Conservation (phyloP, 1,140 invertebrate genomes). For the Trichonephila inaurata region DNA sequence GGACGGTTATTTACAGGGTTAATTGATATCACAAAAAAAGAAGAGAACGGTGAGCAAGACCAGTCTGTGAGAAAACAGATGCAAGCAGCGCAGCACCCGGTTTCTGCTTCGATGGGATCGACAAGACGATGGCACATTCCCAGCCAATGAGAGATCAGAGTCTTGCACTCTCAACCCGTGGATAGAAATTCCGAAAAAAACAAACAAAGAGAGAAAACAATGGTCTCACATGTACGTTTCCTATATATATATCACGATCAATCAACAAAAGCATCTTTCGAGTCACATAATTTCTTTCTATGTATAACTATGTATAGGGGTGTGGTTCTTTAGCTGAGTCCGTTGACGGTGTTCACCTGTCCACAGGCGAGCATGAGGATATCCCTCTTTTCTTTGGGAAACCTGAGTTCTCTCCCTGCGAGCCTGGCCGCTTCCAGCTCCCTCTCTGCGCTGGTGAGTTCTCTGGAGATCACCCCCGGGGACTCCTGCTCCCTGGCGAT, state of each 20-base stretch:
- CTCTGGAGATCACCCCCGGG: constrained; percentile 88
- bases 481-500: constrained; percentile 93
- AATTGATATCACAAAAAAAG: constrained; percentile 39
- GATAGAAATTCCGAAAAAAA: no score
- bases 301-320: constrained; percentile 17
- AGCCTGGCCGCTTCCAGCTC: constrained; percentile 94
- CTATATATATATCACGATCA: constrained; percentile 45
- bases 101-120: no score
- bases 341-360: constrained; percentile 83
- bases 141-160: no score
- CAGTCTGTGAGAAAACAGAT: neutral
- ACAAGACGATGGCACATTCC: no score
- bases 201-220: neutral
- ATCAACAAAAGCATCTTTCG: neutral
- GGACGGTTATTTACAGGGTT: constrained; percentile 29
- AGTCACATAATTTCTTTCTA: constrained; percentile 15
- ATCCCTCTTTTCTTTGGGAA: constrained; percentile 97
- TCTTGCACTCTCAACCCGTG: no score
- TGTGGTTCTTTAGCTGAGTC: constrained; percentile 56
- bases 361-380: constrained; percentile 93
- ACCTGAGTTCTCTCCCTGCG: constrained; percentile 93
- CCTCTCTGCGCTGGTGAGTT: constrained; percentile 90
- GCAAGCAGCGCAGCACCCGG: neutral
- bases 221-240: neutral
- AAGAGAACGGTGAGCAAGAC: constrained; percentile 23